Evolutionary conservation across 2,888 invertebrate genomes (phyloP), one percentile per base, ranked within the genome.

Genomic region (Drosophila sordidula): DNA sequence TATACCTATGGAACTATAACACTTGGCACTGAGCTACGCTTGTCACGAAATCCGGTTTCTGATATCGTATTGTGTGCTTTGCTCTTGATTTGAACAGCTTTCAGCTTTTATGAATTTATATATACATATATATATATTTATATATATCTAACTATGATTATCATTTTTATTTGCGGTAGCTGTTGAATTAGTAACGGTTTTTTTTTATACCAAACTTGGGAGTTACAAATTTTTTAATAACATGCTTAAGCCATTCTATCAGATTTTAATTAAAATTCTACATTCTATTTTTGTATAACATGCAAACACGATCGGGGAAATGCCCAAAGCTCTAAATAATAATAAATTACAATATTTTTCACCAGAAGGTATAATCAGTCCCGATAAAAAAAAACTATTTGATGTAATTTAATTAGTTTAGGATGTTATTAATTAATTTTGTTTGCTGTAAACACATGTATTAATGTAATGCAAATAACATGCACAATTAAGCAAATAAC

Each of bases 21-120:
- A 72, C 70, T 70, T 50, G 66, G 25, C 38, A 47, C 55, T 38
- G 67, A 49, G 47, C 69, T 45, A 56, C 45, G 56, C 65, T 59
- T 57, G 63, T 52, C 66, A 66, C 54, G 50, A 64, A 81, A 84
- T 83, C 82, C 84, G 82, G 85, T 83, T 83, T 73, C 32, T 58
- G 44, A 29, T 38, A 59, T 72, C 44, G 52, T 55, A 45, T 65
- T 70, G 70, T 67, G 44, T 69, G 74, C 39, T 71, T 68, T 73
- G 63, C 82, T 70, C 69, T 80, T 67, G 82, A 80, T 82, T 63
- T 61, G 49, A 79, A 44, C 44, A 63, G 65, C 66, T 69, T 70
- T 63, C 34, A 56, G 42, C 32, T 61, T 57, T 45, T 44, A 9
- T 59, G 46, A 57, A 58, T 58, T 54, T 29, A 59, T 63, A 49